Evolutionary conservation across 2,113 vertebrate species (phyloP).

Genomic region (Takifugu bimaculatus): DNA sequence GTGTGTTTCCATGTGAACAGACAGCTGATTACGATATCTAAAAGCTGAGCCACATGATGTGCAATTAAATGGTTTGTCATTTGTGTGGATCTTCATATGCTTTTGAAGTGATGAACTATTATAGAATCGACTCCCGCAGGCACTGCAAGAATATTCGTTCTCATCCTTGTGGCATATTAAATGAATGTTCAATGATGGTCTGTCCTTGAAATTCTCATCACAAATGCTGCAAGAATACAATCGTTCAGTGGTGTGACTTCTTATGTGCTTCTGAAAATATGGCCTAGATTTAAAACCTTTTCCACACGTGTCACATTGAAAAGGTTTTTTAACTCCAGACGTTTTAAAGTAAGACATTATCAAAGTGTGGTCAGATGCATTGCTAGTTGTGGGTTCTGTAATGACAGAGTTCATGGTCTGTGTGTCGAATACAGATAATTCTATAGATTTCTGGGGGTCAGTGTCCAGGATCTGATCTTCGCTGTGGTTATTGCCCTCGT

Average conservation of each 20-base stretch:
- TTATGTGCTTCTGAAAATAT: constrained; percentile 2
- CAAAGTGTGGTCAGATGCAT: neutral
- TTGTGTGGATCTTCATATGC: neutral
- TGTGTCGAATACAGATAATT: neutral
- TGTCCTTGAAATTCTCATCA: neutral
- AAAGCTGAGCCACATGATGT: neutral
- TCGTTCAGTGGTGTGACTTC: neutral
- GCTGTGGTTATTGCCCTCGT: neutral
- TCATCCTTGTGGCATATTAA: neutral
- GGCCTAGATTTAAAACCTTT: neutral
- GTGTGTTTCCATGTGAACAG: neutral
- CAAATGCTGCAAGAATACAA: neutral
- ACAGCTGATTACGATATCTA: neutral
- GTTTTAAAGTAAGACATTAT: too few relatives aligned
- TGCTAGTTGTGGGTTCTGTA: neutral
- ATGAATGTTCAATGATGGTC: neutral
- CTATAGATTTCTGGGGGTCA: neutral
- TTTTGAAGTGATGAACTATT: neutral
- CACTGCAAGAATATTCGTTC: neutral
- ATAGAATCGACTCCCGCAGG: neutral
- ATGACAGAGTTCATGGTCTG: neutral
- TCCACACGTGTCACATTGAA: constrained; percentile 5
- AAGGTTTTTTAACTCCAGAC: neutral
- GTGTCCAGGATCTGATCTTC: neutral
- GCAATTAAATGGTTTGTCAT: neutral